Conservation (phyloP, 2,797 vertebrate species). For the Mionectes olivaceus region DNA sequence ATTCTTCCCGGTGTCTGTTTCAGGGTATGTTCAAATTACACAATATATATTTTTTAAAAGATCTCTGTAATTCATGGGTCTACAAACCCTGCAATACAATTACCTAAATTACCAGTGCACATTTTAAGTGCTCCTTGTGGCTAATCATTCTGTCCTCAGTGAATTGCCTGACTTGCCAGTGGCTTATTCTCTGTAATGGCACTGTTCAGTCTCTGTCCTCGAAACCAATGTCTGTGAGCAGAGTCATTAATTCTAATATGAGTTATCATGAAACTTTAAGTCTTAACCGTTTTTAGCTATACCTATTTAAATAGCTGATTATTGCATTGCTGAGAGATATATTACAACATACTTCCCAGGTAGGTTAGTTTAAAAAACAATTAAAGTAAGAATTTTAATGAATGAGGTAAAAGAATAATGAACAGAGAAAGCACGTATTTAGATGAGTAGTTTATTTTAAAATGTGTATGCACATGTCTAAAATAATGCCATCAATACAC, state of each 20-base stretch:
- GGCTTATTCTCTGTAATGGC: slow-evolving; percentile 25
- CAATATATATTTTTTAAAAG: slow-evolving; percentile 76
- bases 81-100: slow-evolving; percentile 83
- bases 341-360: neutral
- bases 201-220: neutral
- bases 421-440: neutral
- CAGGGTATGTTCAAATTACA: slow-evolving; percentile 86
- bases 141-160: slow-evolving; percentile 68
- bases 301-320: neutral
- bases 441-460: neutral
- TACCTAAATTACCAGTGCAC: slow-evolving; percentile 83
- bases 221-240: neutral
- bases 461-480: neutral
- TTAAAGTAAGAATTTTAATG: neutral
- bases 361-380: neutral
- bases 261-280: slow-evolving; percentile 1
- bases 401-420: neutral
- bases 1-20: slow-evolving; percentile 80
- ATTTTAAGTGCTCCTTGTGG: slow-evolving; percentile 75
- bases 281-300: neutral
- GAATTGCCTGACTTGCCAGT: slow-evolving; percentile 51
- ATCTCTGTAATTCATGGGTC: slow-evolving; percentile 82
- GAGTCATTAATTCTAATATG: neutral
- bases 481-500: neutral
- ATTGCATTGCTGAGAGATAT: neutral